Evolutionary conservation across 1,140 invertebrate species (phyloP).

Genomic region (Trissolcus basalis): DNA sequence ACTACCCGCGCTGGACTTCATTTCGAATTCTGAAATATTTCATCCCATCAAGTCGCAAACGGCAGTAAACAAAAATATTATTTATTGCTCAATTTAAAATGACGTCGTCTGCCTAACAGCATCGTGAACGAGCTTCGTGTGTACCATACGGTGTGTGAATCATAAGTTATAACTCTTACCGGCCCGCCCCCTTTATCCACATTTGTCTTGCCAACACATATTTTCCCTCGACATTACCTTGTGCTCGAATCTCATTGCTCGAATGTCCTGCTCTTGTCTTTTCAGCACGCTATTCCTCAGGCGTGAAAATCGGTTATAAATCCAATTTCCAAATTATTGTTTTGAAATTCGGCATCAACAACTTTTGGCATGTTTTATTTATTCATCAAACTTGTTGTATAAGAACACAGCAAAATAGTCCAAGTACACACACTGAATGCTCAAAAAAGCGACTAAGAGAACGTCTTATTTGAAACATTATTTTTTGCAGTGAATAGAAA

Average conservation of each 20-base stretch:
- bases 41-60: slow-evolving; percentile 39
- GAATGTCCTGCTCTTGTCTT: slow-evolving; percentile 43
- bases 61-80: slow-evolving; percentile 61
- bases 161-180: slow-evolving; percentile 56
- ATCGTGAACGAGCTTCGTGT: slow-evolving; percentile 59
- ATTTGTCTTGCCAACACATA: slow-evolving; percentile 57
- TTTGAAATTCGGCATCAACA: slow-evolving; percentile 29
- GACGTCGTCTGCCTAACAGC: slow-evolving; percentile 58
- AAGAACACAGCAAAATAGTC: too few species aligned
- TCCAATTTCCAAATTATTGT: too few species aligned
- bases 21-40: slow-evolving; percentile 37
- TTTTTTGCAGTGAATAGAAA: too few species aligned
- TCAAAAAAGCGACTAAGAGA: too few species aligned
- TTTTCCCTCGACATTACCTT: slow-evolving; percentile 60
- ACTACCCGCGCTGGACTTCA: slow-evolving; percentile 22
- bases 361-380: slow-evolving; percentile 37
- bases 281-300: slow-evolving; percentile 28
- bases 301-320: slow-evolving; percentile 2
- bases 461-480: too few species aligned
- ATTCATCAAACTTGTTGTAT: slow-evolving; percentile 7
- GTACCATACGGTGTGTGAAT: slow-evolving; percentile 50
- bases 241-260: slow-evolving; percentile 40
- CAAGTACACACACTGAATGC: too few species aligned
- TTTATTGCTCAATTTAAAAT: slow-evolving; percentile 58
- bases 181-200: slow-evolving; percentile 9